These are phyloP conservation scores for Drosophila mojavensis DNA, from an alignment of 1,140 invertebrate species.

Conservation along the genomic window DNA sequence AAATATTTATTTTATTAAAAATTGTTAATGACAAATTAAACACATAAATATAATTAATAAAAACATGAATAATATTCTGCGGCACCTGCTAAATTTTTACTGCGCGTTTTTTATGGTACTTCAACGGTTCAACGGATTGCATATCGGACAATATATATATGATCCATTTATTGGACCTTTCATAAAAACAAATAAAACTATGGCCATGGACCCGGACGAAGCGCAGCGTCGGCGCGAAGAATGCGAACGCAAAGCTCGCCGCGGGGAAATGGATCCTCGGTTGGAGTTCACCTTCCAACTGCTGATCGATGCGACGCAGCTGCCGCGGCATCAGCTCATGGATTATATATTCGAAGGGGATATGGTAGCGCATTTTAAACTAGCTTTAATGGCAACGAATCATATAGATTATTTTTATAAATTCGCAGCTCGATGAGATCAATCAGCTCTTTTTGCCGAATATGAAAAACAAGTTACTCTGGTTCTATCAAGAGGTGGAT, in stretches of 20 bases:
- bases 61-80: slow-evolving; percentile 12
- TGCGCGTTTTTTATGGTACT: slow-evolving; percentile 33
- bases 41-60: neutral
- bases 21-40: slow-evolving; percentile 14
- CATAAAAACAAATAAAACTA: slow-evolving; percentile 47
- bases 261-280: slow-evolving; percentile 94
- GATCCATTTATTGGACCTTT: slow-evolving; percentile 26
- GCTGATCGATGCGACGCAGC: slow-evolving; percentile 91
- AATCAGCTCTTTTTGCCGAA: slow-evolving; percentile 94
- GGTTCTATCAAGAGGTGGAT: slow-evolving; percentile 95
- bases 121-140: slow-evolving; percentile 34
- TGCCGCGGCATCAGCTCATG: slow-evolving; percentile 93
- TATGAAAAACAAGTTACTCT: slow-evolving; percentile 93
- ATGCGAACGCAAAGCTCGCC: slow-evolving; percentile 93
- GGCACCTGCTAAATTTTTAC: slow-evolving; percentile 30
- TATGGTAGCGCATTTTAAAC: slow-evolving; percentile 86
- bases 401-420: slow-evolving; percentile 2
- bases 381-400: neutral
- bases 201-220: slow-evolving; percentile 77
- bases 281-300: slow-evolving; percentile 95
- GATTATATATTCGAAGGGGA: slow-evolving; percentile 94
- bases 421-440: slow-evolving; percentile 91
- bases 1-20: neutral
- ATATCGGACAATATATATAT: slow-evolving; percentile 15
- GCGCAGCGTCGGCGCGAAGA: slow-evolving; percentile 92